phyloP scores from a whole-genome alignment of 92 coral and sea anemone species.

The Palythoa grandis region DNA sequence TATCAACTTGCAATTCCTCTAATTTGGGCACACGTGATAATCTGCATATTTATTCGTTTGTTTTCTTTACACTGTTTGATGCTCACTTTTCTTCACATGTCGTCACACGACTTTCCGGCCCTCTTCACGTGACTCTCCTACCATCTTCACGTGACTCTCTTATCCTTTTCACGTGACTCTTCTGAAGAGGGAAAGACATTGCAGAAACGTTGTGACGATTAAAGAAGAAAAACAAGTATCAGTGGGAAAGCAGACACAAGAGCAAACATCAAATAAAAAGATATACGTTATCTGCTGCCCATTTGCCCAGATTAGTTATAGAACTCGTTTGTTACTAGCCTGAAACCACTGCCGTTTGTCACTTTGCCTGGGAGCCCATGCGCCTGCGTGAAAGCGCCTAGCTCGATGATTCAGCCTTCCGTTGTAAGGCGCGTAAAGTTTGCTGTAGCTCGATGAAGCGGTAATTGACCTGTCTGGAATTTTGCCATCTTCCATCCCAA shows the following conservation, averaged over 20 bases:
- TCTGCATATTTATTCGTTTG: no score
- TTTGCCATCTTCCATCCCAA: background rate
- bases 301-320: background rate
- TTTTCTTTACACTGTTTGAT: no score
- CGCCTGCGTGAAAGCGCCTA: background rate
- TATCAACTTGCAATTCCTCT: background rate
- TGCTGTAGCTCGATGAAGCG: constrained; percentile 11
- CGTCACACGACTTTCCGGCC: no score
- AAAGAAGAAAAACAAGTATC: no score
- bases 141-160: no score
- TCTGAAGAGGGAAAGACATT: no score
- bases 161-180: no score
- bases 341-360: constrained; percentile 18
- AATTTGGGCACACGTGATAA: no score
- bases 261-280: background rate
- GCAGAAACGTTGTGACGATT: no score
- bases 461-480: constrained; percentile 1
- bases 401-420: constrained; percentile 4
- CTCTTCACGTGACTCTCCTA: no score
- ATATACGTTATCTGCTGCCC: background rate
- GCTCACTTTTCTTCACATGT: no score
- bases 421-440: constrained; percentile 6
- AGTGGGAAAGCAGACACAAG: background rate
- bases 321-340: background rate
- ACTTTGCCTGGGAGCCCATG: constrained; percentile 6